Evolutionary conservation across 2,888 invertebrate genomes (phyloP), one percentile per base, ranked within the genome.

Genomic region (Epicampocera succincta): DNA sequence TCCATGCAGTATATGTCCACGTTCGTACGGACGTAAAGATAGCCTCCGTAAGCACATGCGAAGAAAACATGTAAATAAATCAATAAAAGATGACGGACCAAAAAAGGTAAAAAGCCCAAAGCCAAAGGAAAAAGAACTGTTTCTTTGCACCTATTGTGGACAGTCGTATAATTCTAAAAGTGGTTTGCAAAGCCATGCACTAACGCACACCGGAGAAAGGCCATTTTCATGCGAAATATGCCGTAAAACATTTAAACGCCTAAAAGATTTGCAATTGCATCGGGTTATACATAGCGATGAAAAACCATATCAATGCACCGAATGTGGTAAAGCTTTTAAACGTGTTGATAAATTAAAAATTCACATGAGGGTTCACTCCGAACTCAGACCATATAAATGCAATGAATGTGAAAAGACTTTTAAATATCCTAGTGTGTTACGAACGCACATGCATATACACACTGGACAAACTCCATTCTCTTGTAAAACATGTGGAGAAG

Each of bases 391-490:
- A 63, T 92, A 91, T 84, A 92, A 93, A 56, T 95, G 95, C 87
- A 92, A 92, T 38, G 92, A 93, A 5, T 95, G 94, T 86, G 93
- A 92, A 19, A 93, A 93, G 88, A 92, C 92, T 13, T 95, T 94
- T 90, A 92, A 85, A 87, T 94, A 94, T 88, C 92, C 93, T 65
- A 94, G 94, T 84, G 92, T 93, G 85, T 90, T 95, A n/a, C 93
- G 93, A 0, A 92, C 93, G 66, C 95, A 95, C 88, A 92, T 92
- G 21, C 93, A 93, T 85, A 90, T 93, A 25, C 94, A 95, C 87
- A 81, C 77, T 11, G 77, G 81, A 17, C 73, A 74, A 69, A 81
- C 73, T 3, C 77, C 81, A 3, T 77, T 69, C 56, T 12, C 54
- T 17, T 81, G 76, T 9, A 81, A 69, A 68, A 77, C 73, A 2